phyloP scores from a whole-genome alignment of 1,140 invertebrate genomes.

The Mya arenaria region DNA sequence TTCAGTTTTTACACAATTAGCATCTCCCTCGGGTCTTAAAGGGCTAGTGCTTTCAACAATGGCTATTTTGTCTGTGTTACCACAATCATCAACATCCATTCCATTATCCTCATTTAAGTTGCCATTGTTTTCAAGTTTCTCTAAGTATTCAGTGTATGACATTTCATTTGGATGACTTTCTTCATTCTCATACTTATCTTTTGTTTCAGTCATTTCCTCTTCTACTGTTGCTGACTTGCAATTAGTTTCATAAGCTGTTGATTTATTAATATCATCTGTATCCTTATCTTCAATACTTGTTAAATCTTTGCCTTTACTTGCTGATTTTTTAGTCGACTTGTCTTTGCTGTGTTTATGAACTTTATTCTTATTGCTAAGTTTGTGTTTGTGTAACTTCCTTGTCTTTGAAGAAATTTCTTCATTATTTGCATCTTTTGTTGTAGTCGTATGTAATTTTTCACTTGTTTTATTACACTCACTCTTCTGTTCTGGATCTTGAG shows the following conservation, averaged over 20 bases:
- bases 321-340: too few relatives aligned
- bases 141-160: slow-evolving; percentile 36
- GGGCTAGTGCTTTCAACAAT: slow-evolving; percentile 7
- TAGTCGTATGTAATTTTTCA: too few relatives aligned
- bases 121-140: background rate
- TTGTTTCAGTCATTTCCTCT: slow-evolving; percentile 10
- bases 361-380: too few relatives aligned
- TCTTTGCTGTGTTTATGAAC: too few relatives aligned
- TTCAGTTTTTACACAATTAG: background rate
- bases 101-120: background rate
- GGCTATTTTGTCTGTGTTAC: background rate
- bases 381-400: too few relatives aligned
- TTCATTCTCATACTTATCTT: slow-evolving; percentile 18
- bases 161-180: slow-evolving; percentile 17
- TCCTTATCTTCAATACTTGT: background rate
- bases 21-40: too few relatives aligned
- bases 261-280: background rate
- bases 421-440: too few relatives aligned
- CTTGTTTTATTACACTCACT: too few relatives aligned
- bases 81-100: background rate
- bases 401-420: too few relatives aligned
- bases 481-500: too few relatives aligned
- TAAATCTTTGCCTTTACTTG: background rate
- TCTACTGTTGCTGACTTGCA: background rate
- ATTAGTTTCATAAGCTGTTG: background rate